Evolutionary conservation across 2,113 vertebrate genomes (phyloP).

Genomic region (Callipepla californica): DNA sequence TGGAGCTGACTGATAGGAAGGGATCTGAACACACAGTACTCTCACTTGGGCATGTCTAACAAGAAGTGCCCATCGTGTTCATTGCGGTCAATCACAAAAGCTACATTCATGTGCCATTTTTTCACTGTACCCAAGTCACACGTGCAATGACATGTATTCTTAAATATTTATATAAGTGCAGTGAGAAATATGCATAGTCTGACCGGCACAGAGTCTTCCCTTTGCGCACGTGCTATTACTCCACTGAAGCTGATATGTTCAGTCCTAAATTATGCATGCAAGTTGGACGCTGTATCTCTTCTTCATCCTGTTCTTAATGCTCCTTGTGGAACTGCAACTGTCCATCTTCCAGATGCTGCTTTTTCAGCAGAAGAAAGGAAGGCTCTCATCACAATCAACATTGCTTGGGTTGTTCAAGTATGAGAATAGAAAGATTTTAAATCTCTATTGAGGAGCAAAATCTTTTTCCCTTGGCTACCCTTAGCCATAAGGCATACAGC

Average conservation of each 20-base stretch:
- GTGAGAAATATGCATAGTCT: background rate
- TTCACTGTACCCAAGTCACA: background rate
- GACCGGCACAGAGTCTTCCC: background rate
- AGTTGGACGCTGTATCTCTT: constrained; percentile 6
- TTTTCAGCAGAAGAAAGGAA: constrained; percentile 11
- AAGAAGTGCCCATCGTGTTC: background rate
- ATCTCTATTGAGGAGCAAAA: constrained; percentile 14
- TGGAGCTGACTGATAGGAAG: background rate
- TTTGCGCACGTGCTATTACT: background rate
- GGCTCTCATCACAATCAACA: constrained; percentile 20
- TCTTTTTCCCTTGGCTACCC: background rate
- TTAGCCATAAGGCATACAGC: background rate
- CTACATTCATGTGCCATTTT: background rate
- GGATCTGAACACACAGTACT: background rate
- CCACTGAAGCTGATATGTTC: background rate
- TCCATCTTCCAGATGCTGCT: constrained; percentile 40
- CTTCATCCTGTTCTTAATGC: constrained; percentile 35
- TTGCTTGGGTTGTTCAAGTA: background rate
- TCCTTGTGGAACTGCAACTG: background rate
- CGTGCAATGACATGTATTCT: background rate
- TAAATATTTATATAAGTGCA: background rate
- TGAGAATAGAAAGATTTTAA: constrained; percentile 37
- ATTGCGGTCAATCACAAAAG: background rate
- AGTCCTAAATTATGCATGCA: background rate
- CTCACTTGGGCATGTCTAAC: background rate